A percentile compares a stretch with the other conserved stretches of the same genome.
Conservation (phyloP, 2,113 vertebrate species). For the Pteruthius melanotis region DNA sequence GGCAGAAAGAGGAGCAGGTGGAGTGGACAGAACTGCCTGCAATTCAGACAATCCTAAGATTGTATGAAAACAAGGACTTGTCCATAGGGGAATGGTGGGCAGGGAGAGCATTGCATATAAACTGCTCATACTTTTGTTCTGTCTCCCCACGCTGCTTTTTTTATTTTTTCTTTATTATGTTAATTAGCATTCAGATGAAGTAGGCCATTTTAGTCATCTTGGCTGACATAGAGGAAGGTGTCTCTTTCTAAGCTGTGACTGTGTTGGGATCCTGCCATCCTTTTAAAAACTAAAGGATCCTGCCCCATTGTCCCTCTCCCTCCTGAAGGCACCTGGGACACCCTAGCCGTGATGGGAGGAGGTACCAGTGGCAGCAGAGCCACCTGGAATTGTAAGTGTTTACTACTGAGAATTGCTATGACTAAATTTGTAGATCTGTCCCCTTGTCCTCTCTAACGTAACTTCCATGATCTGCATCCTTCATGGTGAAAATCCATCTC, state of each 20-base stretch:
- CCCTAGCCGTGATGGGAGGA: neutral
- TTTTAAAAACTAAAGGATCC: neutral
- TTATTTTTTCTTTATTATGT: neutral
- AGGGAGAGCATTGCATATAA: neutral
- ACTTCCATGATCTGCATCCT: neutral
- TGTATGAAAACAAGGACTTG: neutral
- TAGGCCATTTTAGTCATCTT: neutral
- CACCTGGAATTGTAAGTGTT: rapidly evolving
- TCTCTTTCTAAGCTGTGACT: neutral
- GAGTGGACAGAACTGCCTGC: neutral
- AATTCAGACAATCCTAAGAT: neutral
- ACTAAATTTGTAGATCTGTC: neutral
- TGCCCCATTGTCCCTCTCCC: neutral
- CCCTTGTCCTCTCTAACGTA: rapidly evolving
- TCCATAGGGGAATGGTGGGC: neutral
- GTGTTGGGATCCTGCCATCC: neutral
- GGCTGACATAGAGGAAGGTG: neutral
- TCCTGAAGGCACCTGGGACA: neutral
- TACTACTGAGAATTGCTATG: neutral
- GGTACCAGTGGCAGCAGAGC: neutral
- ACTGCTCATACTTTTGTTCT: neutral
- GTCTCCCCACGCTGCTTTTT: neutral
- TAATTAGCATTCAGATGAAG: neutral
- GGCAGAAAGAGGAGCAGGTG: neutral
- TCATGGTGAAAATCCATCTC: neutral